Conservation (phyloP, 2,888 invertebrate genomes). For the Mactromeris polynyma region DNA sequence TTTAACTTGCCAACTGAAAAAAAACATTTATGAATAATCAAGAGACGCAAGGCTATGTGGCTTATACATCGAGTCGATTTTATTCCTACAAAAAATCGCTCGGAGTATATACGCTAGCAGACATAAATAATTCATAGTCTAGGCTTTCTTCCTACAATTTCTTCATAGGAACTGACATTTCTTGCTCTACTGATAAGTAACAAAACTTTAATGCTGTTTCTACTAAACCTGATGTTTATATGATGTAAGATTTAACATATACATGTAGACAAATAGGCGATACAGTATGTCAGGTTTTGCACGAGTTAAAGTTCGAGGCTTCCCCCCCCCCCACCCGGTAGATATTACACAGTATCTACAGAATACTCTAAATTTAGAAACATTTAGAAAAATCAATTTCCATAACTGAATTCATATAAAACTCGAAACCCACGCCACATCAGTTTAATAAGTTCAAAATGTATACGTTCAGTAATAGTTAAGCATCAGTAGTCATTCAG, state of each 20-base stretch:
- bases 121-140: slow-evolving; percentile 14
- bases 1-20: background rate
- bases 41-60: background rate
- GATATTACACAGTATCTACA: no score
- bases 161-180: background rate
- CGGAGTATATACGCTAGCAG: background rate
- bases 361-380: no score
- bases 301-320: no score
- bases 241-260: background rate
- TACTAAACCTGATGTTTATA: background rate
- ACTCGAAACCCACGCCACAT: background rate
- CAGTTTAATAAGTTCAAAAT: background rate
- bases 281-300: no score
- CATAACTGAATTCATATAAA: background rate
- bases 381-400: background rate
- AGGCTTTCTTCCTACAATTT: background rate
- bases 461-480: background rate
- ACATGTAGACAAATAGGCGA: background rate
- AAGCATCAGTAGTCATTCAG: background rate
- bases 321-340: no score
- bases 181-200: background rate
- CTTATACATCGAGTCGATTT: background rate
- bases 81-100: background rate
- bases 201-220: slow-evolving; percentile 10
- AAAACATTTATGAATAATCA: background rate